Base-by-base conservation (phyloP, 2,113 vertebrate genomes). In the Panthera leo region DNA sequence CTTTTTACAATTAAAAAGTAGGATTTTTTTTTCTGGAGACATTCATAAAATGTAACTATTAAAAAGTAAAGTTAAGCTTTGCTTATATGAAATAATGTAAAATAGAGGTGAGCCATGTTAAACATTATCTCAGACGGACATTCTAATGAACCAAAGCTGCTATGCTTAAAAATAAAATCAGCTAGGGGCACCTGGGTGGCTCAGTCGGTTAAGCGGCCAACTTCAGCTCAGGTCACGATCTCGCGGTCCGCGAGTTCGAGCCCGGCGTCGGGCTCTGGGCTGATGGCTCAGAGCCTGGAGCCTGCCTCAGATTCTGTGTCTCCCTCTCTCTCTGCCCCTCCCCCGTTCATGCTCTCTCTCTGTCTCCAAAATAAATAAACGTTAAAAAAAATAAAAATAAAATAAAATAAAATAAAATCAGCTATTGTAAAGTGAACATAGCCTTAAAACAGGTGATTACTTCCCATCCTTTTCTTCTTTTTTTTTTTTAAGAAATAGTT, bases 121-220 rank as follows among this genome's bases (percentile, higher is more conserved):
- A 90, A 92, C 79, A 84, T 84, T 13, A 82, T 51, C 21, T 76
- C 76, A 19, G 27, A 67, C 58, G 31, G n/a, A 51, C 78, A 36
- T 42, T 82, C 63, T 88, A 75, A 85, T 45, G 23, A 94, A n/a
- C 48, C 16, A 88, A 93, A 84, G 31, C 36, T 63, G 16, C 7
- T 86, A 25, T 39, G 42, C 75, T 87, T 91, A 91, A 51, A 78
- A n/a, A 48, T 95, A 76, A 78, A 78, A 93, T 71, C 45, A 70
- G 70, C 51, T 71, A 18, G 39, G 39, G 39, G 39, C 39, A 39
- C 39, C 39, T 39, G 39, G 39, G 39, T 39, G 39, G 39, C 39
- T 39, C 39, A 39, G 39, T 39, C 39, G 4, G 39, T 39, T 39
- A 39, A 39, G 39, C 39, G 39, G 39, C 39, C 39, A 4, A 39